These are phyloP conservation scores for Philaethria dido DNA, from an alignment of 2,888 invertebrate genomes.

Conservation along the genomic window DNA sequence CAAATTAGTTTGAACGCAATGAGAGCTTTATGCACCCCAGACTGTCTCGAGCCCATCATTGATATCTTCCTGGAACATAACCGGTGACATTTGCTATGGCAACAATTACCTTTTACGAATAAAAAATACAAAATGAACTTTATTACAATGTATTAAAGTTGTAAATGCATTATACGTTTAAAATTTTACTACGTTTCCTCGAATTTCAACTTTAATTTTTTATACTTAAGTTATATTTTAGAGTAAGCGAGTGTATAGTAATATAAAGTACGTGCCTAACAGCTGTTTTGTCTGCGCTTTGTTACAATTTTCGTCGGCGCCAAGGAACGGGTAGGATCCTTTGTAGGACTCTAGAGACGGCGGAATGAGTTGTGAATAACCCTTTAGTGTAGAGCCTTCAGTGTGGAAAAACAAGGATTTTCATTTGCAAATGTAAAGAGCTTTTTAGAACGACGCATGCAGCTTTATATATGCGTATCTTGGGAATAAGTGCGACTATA, in stretches of 20 bases:
- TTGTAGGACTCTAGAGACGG: constrained; percentile 39
- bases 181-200: neutral
- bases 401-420: constrained; percentile 40
- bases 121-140: constrained; percentile 34
- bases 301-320: constrained; percentile 62
- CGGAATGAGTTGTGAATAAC: constrained; percentile 38
- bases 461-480: constrained; percentile 5
- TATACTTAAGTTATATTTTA: constrained; percentile 40
- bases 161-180: constrained; percentile 16
- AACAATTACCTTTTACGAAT: constrained; percentile 41
- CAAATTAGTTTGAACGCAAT: constrained; percentile 23
- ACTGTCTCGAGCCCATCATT: constrained; percentile 55
- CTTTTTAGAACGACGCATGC: constrained; percentile 12
- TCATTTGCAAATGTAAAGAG: constrained; percentile 40
- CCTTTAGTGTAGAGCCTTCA: constrained; percentile 34
- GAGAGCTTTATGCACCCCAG: constrained; percentile 59
- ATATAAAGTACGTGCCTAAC: constrained; percentile 64
- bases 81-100: constrained; percentile 47
- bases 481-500: neutral
- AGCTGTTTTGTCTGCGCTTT: constrained; percentile 72
- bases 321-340: constrained; percentile 52
- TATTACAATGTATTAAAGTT: constrained; percentile 22
- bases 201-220: constrained; percentile 26
- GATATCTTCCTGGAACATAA: constrained; percentile 51
- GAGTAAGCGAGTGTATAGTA: constrained; percentile 26